These are phyloP conservation scores for Hypotaenidia okinawae DNA, from an alignment of 2,797 vertebrate genomes.

Conservation along the genomic window DNA sequence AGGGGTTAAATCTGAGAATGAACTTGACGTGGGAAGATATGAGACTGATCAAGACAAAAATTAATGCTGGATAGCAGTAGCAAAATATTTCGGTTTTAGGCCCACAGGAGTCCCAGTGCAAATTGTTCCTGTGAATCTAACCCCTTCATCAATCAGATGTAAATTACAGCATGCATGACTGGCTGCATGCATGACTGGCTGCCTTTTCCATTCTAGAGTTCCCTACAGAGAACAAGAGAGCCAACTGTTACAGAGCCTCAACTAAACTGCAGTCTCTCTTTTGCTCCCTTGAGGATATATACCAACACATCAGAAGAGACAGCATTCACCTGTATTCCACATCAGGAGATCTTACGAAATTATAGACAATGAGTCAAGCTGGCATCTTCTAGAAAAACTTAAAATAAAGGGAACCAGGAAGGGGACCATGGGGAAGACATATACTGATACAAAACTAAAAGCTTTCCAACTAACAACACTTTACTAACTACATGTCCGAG, in stretches of 20 bases:
- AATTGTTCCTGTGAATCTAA: slow-evolving; percentile 81
- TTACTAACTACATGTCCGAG: background rate
- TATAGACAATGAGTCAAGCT: background rate
- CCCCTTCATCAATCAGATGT: slow-evolving; percentile 81
- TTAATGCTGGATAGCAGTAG: slow-evolving; percentile 64
- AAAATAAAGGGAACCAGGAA: background rate
- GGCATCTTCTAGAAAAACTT: slow-evolving; percentile 18
- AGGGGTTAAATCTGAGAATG: slow-evolving; percentile 62
- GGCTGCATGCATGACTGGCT: slow-evolving; percentile 77
- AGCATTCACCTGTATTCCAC: slow-evolving; percentile 24
- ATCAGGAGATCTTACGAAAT: slow-evolving; percentile 27
- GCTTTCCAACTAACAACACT: background rate
- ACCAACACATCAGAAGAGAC: slow-evolving; percentile 38
- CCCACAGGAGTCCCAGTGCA: slow-evolving; percentile 72
- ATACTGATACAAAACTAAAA: background rate
- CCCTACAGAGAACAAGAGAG: slow-evolving; percentile 68
- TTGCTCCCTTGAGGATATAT: slow-evolving; percentile 32
- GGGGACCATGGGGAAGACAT: background rate
- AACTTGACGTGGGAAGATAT: slow-evolving; percentile 54
- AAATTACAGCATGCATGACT: slow-evolving; percentile 80
- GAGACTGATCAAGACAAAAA: slow-evolving; percentile 75
- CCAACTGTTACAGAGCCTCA: slow-evolving; percentile 67
- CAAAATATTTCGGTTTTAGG: slow-evolving; percentile 73
- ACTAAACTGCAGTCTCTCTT: slow-evolving; percentile 41
- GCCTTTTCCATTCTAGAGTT: slow-evolving; percentile 70